A percentile compares a stretch with the other conserved stretches of the same genome.
These are phyloP conservation scores for Drosophila subsilvestris DNA, from an alignment of 2,888 invertebrate genomes.

Conservation along the genomic window DNA sequence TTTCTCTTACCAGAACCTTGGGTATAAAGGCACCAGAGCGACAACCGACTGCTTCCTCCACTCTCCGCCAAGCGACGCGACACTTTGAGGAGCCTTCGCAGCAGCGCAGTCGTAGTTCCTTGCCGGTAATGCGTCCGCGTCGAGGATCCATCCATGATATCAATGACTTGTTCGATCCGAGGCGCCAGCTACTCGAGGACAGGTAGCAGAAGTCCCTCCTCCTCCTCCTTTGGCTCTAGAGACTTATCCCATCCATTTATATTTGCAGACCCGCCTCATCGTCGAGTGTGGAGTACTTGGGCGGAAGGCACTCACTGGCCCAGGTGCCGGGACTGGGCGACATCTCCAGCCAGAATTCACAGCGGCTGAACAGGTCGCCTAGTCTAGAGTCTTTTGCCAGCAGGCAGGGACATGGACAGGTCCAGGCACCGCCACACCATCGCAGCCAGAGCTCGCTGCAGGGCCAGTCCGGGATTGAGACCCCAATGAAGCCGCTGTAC, in stretches of 20 bases:
- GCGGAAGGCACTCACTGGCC: too few relatives aligned
- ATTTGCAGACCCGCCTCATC: background rate
- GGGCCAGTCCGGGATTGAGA: constrained; percentile 50
- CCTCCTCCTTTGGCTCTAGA: background rate
- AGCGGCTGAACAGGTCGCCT: background rate
- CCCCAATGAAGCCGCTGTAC: constrained; percentile 43
- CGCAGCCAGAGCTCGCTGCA: constrained; percentile 32
- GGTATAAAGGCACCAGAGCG: constrained; percentile 33
- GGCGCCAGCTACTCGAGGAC: background rate
- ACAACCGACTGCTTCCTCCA: background rate
- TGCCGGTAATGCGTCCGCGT: constrained; percentile 47
- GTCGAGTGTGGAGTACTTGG: background rate
- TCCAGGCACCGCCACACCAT: background rate
- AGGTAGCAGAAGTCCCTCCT: background rate
- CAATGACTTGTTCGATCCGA: background rate
- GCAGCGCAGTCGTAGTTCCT: constrained; percentile 33
- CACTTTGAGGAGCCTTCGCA: constrained; percentile 16
- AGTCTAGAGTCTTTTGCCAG: background rate
- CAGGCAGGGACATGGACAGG: background rate
- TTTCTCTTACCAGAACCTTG: constrained; percentile 34
- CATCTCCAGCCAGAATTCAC: constrained; percentile 15
- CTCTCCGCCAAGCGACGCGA: constrained; percentile 5
- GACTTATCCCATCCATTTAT: background rate
- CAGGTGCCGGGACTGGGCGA: too few relatives aligned
- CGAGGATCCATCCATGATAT: constrained; percentile 85